Conservation (phyloP, 2,888 invertebrate genomes). For the Halocaridina rubra region DNA sequence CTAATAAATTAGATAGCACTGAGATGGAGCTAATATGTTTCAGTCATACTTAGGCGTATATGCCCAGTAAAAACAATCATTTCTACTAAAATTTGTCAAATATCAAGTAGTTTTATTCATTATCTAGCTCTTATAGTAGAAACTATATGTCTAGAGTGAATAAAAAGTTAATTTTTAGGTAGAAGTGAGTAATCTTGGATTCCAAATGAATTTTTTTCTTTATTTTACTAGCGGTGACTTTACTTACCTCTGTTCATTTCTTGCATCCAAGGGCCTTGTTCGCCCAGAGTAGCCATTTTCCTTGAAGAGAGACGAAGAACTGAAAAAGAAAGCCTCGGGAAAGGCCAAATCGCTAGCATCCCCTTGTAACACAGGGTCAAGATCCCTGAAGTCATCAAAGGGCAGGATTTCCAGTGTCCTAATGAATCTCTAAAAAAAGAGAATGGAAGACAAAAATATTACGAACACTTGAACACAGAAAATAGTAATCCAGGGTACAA, state of each 20-base stretch:
- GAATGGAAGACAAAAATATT: neutral
- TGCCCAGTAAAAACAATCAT: too few species aligned
- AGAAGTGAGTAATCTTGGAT: neutral
- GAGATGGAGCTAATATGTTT: too few species aligned
- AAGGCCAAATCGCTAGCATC: neutral
- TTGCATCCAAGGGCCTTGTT: too few species aligned
- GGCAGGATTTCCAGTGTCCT: conserved; percentile 5
- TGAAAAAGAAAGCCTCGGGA: neutral
- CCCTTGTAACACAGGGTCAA: neutral
- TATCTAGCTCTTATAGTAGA: too few species aligned
- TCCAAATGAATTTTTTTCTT: neutral
- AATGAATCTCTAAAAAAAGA: neutral
- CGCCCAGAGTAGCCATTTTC: neutral
- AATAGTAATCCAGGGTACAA: neutral
- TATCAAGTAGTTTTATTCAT: too few species aligned
- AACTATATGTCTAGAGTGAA: too few species aligned
- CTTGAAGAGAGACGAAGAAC: neutral
- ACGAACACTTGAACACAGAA: neutral
- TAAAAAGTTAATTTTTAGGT: too few species aligned
- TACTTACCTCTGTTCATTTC: too few species aligned
- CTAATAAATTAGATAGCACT: too few species aligned
- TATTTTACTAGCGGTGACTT: too few species aligned
- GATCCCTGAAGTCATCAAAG: neutral
- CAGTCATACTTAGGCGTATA: too few species aligned
- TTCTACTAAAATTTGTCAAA: too few species aligned